Evolutionary conservation across 2,113 vertebrate species (phyloP).

Genomic region (Vombatus ursinus): DNA sequence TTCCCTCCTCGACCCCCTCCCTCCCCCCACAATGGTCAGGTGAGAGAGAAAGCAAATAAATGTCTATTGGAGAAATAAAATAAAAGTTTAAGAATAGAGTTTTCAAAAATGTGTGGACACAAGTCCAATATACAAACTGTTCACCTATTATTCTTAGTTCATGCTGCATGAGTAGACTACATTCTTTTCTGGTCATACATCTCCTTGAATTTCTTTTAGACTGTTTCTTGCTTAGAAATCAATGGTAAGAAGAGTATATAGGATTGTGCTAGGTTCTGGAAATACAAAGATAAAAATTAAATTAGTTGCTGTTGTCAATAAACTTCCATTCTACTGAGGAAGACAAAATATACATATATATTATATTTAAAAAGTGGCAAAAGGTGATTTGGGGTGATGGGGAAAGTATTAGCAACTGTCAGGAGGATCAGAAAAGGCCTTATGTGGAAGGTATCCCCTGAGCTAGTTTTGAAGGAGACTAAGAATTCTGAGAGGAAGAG

Average conservation of each 20-base stretch:
- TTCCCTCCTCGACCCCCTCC: too few relatives aligned
- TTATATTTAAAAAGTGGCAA: too few relatives aligned
- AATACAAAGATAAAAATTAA: constrained; percentile 18
- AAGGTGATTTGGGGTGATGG: background rate
- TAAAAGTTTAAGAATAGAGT: background rate
- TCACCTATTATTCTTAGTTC: too few relatives aligned
- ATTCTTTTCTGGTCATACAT: background rate
- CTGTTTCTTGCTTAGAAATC: background rate
- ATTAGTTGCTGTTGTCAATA: background rate
- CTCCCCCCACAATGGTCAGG: background rate
- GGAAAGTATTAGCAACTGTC: background rate
- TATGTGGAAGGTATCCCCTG: background rate
- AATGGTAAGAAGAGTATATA: too few relatives aligned
- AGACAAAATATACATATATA: background rate
- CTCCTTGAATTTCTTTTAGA: background rate
- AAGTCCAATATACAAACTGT: background rate
- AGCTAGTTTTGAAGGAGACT: background rate
- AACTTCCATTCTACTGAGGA: background rate
- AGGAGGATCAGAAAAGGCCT: background rate
- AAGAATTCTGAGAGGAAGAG: background rate
- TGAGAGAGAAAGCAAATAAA: background rate
- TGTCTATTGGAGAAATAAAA: background rate
- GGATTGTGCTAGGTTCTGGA: background rate
- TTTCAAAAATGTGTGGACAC: background rate
- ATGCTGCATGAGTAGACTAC: too few relatives aligned